A percentile compares a stretch with the other conserved stretches of the same genome.
Conservation (phyloP, 2,113 vertebrate genomes). For the Shinisaurus crocodilurus region DNA sequence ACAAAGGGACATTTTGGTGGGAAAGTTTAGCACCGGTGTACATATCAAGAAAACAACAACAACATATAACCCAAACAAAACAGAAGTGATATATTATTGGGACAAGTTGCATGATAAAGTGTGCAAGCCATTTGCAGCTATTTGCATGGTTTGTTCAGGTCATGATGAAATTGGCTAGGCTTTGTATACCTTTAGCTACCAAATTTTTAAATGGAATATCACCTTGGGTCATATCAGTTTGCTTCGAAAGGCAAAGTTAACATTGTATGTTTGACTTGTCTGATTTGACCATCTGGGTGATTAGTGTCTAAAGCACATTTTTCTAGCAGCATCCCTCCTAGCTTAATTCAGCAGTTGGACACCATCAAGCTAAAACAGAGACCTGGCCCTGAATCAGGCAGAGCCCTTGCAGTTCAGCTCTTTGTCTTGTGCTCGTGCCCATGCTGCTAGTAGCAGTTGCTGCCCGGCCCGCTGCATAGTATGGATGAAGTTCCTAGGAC, state of each 20-base stretch:
- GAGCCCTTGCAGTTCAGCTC: not conserved
- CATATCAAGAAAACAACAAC: not conserved
- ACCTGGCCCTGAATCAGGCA: not conserved
- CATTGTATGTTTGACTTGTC: not conserved
- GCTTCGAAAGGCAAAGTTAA: not conserved
- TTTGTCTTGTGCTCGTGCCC: not conserved
- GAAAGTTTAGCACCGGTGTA: not conserved
- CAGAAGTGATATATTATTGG: not conserved
- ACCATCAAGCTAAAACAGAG: not conserved
- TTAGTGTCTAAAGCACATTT: not conserved
- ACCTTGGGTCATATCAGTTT: slow-evolving; percentile 6
- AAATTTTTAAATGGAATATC: slow-evolving; percentile 11
- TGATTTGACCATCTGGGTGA: rapidly evolving
- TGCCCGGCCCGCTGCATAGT: not conserved
- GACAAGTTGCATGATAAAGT: not conserved
- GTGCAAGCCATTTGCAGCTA: not conserved
- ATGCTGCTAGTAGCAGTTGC: not conserved
- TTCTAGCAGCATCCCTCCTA: not conserved
- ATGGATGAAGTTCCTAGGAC: not conserved
- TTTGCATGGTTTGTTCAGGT: not conserved
- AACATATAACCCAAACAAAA: not conserved
- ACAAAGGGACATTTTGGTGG: not conserved
- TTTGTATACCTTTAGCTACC: not conserved
- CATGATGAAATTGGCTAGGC: not conserved
- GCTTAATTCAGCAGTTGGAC: not conserved